Evolutionary conservation across 2,113 vertebrate genomes (phyloP).

Genomic region (Bufo gargarizans): DNA sequence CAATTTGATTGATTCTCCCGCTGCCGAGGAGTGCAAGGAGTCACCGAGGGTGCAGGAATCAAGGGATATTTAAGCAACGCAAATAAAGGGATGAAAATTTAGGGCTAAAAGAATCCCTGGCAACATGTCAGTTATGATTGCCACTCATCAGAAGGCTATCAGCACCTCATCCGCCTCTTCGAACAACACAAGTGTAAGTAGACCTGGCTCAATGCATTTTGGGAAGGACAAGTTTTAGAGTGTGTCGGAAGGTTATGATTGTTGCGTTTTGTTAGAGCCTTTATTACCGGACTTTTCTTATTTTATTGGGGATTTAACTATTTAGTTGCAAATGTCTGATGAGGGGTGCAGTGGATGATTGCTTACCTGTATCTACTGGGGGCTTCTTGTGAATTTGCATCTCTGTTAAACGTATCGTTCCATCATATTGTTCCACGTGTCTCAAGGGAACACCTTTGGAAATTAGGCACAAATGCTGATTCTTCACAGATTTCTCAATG

Average conservation of each 20-base stretch:
- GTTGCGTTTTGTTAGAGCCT: background rate
- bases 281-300: background rate
- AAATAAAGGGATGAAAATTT: constrained; percentile 26
- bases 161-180: constrained; percentile 63
- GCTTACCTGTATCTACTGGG: background rate
- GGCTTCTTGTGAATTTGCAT: background rate
- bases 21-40: constrained; percentile 39
- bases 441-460: background rate
- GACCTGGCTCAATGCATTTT: constrained; percentile 10
- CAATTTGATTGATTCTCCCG: constrained; percentile 67
- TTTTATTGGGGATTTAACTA: background rate
- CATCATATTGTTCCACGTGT: background rate
- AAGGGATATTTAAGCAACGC: constrained; percentile 15
- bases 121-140: constrained; percentile 71
- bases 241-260: background rate
- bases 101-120: constrained; percentile 20
- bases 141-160: constrained; percentile 70
- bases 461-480: background rate
- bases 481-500: background rate
- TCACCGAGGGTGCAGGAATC: background rate
- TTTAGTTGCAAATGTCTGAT: background rate
- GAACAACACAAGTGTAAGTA: background rate
- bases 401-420: background rate
- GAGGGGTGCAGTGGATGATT: background rate
- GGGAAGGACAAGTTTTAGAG: background rate